These are phyloP conservation scores for Marronus borbonicus DNA, from an alignment of 2,888 invertebrate genomes.

Conservation along the genomic window DNA sequence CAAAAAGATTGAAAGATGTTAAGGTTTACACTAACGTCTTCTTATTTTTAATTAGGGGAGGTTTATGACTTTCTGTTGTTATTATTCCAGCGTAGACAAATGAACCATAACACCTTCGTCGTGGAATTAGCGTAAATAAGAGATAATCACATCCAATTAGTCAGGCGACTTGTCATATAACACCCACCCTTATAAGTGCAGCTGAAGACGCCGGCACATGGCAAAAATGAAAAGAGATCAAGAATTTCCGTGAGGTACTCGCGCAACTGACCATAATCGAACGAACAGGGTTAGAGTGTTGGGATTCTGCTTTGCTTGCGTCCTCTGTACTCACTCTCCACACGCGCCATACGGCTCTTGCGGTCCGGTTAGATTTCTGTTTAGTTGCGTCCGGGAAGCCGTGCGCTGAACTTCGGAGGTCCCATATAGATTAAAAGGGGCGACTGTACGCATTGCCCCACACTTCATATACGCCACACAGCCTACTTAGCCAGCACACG, in stretches of 20 bases:
- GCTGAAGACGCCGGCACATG: neutral
- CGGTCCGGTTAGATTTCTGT: constrained; percentile 56
- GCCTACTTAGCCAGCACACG: constrained; percentile 39
- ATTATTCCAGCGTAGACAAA: neutral
- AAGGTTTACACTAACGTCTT: no score
- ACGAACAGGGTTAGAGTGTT: constrained; percentile 31
- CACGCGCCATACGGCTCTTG: constrained; percentile 46
- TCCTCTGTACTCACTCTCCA: constrained; percentile 25
- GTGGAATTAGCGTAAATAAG: constrained; percentile 24
- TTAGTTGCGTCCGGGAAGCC: constrained; percentile 68
- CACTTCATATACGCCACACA: constrained; percentile 10
- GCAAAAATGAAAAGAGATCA: neutral
- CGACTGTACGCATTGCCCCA: constrained; percentile 39
- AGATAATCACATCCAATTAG: constrained; percentile 30
- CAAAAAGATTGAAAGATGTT: no score
- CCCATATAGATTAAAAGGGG: constrained; percentile 43
- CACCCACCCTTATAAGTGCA: constrained; percentile 17
- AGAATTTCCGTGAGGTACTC: constrained; percentile 21
- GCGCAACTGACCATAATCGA: constrained; percentile 46
- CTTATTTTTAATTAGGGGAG: constrained; percentile 1
- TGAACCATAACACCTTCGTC: constrained; percentile 2
- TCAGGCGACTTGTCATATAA: constrained; percentile 12
- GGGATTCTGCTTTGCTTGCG: constrained; percentile 32
- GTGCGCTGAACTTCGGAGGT: constrained; percentile 60
- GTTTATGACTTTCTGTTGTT: neutral